Percentiles rank a stretch among this genome's conserved stretches.
Evolutionary conservation across 2,888 invertebrate species (phyloP).

Genomic region (Lymantria dispar): DNA sequence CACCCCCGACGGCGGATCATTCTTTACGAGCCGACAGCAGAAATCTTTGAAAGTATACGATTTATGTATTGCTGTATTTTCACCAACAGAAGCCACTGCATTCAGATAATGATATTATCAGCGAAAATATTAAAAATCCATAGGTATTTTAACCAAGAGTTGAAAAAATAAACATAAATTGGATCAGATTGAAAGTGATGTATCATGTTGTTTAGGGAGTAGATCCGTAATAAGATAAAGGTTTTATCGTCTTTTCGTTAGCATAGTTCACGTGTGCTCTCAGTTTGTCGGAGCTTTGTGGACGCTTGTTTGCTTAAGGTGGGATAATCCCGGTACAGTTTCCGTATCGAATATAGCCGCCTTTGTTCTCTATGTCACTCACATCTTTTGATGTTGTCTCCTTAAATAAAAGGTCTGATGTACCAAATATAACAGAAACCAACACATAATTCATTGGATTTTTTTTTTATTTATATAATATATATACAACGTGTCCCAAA

Average conservation of each 20-base stretch:
- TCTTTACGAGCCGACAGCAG: constrained; percentile 78
- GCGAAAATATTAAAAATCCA: constrained; percentile 1
- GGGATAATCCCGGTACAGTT: constrained; percentile 70
- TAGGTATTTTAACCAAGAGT: neutral
- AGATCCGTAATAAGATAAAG: constrained; percentile 75
- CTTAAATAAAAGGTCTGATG: constrained; percentile 46
- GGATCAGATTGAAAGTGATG: constrained; percentile 33
- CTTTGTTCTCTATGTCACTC: constrained; percentile 38
- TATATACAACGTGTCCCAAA: too few relatives aligned
- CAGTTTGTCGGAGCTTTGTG: constrained; percentile 55
- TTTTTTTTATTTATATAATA: too few relatives aligned
- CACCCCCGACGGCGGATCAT: constrained; percentile 73
- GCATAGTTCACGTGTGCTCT: constrained; percentile 64
- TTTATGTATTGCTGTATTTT: constrained; percentile 39
- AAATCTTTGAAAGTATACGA: constrained; percentile 69
- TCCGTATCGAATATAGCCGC: constrained; percentile 52
- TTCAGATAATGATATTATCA: constrained; percentile 15
- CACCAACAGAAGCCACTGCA: constrained; percentile 13
- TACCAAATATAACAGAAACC: constrained; percentile 15
- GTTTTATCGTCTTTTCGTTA: constrained; percentile 78
- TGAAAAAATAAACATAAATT: constrained; percentile 21
- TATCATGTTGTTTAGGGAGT: constrained; percentile 36
- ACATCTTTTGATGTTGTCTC: constrained; percentile 54
- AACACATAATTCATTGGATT: too few relatives aligned
- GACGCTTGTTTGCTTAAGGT: constrained; percentile 67